Evolutionary conservation across 2,888 invertebrate species (phyloP).

Genomic region (Branchinecta sandiegonensis): DNA sequence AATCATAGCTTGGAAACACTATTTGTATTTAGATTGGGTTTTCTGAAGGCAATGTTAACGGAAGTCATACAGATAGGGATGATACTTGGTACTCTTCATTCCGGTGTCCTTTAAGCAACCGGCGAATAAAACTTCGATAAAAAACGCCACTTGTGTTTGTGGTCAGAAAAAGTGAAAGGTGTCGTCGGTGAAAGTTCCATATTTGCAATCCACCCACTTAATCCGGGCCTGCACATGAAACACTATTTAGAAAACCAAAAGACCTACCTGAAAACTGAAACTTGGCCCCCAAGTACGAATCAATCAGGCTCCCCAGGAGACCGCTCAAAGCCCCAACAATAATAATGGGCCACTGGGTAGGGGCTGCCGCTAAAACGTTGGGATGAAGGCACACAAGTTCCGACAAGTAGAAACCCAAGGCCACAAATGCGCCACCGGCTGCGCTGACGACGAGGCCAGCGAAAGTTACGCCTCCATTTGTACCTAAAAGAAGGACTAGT

Average conservation of each 20-base stretch:
- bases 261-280: constrained; percentile 62
- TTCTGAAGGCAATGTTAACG: no score
- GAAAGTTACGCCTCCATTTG: constrained; percentile 68
- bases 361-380: constrained; percentile 42
- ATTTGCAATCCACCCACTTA: no score
- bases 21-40: no score
- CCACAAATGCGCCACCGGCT: constrained; percentile 54
- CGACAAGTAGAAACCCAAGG: constrained; percentile 52
- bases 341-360: constrained; percentile 65
- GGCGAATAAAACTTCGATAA: no score
- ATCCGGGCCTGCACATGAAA: no score
- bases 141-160: no score
- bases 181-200: no score
- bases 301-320: constrained; percentile 60
- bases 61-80: no score
- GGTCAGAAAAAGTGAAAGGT: no score
- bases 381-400: constrained; percentile 48
- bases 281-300: constrained; percentile 69
- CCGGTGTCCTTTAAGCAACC: no score
- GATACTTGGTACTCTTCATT: no score
- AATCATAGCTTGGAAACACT: no score
- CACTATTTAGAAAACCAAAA: constrained; percentile 27
- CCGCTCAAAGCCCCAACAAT: constrained; percentile 56
- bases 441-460: constrained; percentile 42
- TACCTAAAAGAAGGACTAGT: constrained; percentile 42